Evolutionary conservation across 2,113 vertebrate genomes (phyloP), one percentile per base, ranked within the genome.

Genomic region (Anas platyrhynchos): DNA sequence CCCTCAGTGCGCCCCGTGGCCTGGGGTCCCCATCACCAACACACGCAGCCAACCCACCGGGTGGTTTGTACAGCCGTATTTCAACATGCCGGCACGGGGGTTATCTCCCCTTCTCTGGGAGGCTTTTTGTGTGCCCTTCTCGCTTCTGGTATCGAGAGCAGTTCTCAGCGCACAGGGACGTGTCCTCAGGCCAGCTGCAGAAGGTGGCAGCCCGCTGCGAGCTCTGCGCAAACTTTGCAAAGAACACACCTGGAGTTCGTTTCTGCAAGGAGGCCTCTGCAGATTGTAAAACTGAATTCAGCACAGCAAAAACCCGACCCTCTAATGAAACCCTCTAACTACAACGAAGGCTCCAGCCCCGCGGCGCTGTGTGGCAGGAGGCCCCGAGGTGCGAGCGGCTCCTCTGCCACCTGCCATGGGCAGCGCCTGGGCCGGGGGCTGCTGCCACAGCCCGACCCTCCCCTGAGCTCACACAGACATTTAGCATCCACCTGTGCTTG

Each of bases 401-500:
- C 50, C 13, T 0, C 3, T 74, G 7, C 7, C 7, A 9, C 48
- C 2, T 23, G 7, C 23, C 23, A 22, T 13, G 50, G 12, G 50
- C 50, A 62, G 71, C 11, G 18, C 18, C 20, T 4, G 3, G 14
- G 46, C 46, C 2, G 9, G 46, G 46, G 46, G 46, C 46, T 48
- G 46, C 20, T 48, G 46, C 20, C 20, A 48, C 46, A 48, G 46
- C 15, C 41, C 32, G 26, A 10, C 62, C 20, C 13, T 43, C 22
- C n/a, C n/a, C 11, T 0, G 32, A 8, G 74, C 43, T 17, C 31
- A 50, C 13, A 16, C 23, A 32, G 41, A 21, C 11, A 1, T 5
- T 2, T 61, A 17, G 41, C 29, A 48, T 12, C 21, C 38, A 2
- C 7, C 2, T 0, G 1, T 7, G n/a, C 48, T 21, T 2, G 1